phyloP scores from a whole-genome alignment of 2,797 vertebrate genomes.

The Sarcoramphus papa region DNA sequence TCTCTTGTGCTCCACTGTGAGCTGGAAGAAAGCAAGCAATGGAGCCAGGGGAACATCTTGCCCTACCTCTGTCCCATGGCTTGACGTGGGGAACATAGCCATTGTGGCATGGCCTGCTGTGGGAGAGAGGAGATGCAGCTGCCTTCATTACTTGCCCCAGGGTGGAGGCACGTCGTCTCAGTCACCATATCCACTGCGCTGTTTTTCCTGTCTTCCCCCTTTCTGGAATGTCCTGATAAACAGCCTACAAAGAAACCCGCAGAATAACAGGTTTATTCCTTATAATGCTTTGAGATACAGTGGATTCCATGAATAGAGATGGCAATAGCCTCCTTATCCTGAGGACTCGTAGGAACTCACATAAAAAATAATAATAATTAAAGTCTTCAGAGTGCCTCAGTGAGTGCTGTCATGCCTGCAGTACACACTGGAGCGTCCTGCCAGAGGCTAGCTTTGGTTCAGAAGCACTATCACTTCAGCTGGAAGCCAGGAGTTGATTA shows the following conservation, averaged over 20 bases:
- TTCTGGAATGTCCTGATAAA: not conserved
- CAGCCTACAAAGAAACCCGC: not conserved
- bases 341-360: not conserved
- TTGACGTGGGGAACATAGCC: not conserved
- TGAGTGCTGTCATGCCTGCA: not conserved
- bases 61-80: accelerated
- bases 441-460: not conserved
- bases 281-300: not conserved
- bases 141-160: not conserved
- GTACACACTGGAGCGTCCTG: not conserved
- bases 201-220: not conserved
- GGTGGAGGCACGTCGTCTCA: accelerated
- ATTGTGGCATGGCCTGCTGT: not conserved
- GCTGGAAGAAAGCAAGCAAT: not conserved
- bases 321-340: not conserved
- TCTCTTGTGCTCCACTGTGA: not conserved
- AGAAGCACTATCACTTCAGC: not conserved
- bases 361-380: not conserved
- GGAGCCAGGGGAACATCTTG: not conserved
- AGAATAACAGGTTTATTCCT: not conserved
- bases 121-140: not conserved
- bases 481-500: not conserved
- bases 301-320: not conserved
- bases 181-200: not conserved
- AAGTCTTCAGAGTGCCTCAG: not conserved